Conservation (phyloP, 53 echinoderm and acorn worm genomes). For the Holothuria scabra region DNA sequence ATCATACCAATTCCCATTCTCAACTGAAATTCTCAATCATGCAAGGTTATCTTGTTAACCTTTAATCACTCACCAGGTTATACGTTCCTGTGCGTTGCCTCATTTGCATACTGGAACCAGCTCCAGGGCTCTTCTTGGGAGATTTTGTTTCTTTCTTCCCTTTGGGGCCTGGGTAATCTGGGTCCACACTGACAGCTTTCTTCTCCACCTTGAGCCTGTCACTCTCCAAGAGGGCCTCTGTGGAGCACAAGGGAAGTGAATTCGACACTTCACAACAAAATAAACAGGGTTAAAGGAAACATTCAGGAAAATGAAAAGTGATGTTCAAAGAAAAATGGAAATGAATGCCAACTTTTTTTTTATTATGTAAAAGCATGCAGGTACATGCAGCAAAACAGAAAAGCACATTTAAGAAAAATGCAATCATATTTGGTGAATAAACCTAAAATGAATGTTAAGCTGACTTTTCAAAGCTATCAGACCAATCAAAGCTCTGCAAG, state of each 20-base stretch:
- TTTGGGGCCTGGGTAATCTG: slow-evolving; percentile 65
- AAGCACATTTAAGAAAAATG: too few species aligned
- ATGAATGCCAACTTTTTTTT: neutral
- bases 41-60: too few species aligned
- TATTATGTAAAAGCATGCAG: too few species aligned
- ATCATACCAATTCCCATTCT: too few species aligned
- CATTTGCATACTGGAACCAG: slow-evolving; percentile 64
- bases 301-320: neutral
- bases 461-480: too few species aligned
- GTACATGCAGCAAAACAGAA: too few species aligned
- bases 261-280: slow-evolving; percentile 36
- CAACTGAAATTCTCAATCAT: too few species aligned
- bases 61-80: slow-evolving; percentile 20
- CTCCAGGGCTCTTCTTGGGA: slow-evolving; percentile 67
- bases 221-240: slow-evolving; percentile 54
- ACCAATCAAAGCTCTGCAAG: too few species aligned
- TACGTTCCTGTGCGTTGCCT: slow-evolving; percentile 67
- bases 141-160: slow-evolving; percentile 62
- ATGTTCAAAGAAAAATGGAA: neutral
- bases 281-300: slow-evolving; percentile 7
- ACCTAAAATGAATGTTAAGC: too few species aligned
- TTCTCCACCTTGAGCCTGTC: slow-evolving; percentile 57
- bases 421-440: too few species aligned
- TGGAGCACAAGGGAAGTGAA: slow-evolving; percentile 25
- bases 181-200: slow-evolving; percentile 42